These are phyloP conservation scores for Triplophysa yarkandensis DNA, from an alignment of 2,797 vertebrate species.

Conservation along the genomic window DNA sequence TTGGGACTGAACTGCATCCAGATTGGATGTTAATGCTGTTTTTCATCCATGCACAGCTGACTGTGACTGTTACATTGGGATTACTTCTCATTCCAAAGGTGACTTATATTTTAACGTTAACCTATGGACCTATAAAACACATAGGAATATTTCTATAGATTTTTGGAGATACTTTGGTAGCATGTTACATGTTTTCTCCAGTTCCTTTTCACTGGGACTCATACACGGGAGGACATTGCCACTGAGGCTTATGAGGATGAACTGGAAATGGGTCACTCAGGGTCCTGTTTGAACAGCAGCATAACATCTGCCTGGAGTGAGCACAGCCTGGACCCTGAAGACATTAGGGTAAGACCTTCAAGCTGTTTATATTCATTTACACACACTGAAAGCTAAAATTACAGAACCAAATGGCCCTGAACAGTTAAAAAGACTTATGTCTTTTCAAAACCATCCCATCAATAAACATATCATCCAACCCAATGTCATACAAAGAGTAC, in stretches of 20 bases:
- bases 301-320: constrained; percentile 99
- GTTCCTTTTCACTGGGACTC: constrained; percentile 93
- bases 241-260: constrained; percentile 98
- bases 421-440: too few relatives aligned
- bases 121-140: neutral
- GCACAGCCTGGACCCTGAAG: constrained; percentile 96
- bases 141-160: neutral
- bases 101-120: constrained; percentile 49
- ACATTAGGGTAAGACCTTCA: constrained; percentile 84
- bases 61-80: constrained; percentile 91
- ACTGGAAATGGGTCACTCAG: constrained; percentile 94
- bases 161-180: neutral
- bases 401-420: too few relatives aligned
- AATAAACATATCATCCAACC: neutral
- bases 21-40: constrained; percentile 97
- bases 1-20: constrained; percentile 88
- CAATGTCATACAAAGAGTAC: neutral
- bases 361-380: constrained; percentile 20
- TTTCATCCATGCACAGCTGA: constrained; percentile 95
- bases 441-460: neutral
- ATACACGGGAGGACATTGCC: constrained; percentile 92
- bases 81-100: constrained; percentile 97
- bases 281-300: constrained; percentile 96
- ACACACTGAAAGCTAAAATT: neutral
- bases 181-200: constrained; percentile 60